phyloP scores from a whole-genome alignment of 1,140 invertebrate species.

The Adelges cooleyi region DNA sequence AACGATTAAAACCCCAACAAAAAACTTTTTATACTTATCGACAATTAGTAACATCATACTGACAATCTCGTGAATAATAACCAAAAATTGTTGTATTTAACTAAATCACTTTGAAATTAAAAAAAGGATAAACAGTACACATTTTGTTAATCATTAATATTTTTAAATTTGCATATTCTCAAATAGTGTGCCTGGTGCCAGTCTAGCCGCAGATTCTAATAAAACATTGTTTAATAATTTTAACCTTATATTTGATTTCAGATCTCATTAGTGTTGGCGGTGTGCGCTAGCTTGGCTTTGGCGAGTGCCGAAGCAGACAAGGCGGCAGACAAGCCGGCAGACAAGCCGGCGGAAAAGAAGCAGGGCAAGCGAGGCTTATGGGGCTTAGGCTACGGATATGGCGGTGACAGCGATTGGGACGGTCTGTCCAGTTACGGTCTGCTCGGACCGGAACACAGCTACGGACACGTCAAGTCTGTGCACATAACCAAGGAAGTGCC shows the following conservation, averaged over 20 bases:
- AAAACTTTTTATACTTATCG: too few species aligned
- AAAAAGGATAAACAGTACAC: too few species aligned
- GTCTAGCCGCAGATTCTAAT: too few species aligned
- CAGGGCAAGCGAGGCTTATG: slow-evolving; percentile 14
- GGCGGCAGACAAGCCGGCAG: neutral
- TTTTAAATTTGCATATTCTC: too few species aligned
- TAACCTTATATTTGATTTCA: neutral
- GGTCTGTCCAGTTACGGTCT: slow-evolving; percentile 20
- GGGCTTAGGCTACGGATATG: slow-evolving; percentile 12
- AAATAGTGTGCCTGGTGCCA: too few species aligned
- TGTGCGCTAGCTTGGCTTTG: neutral
- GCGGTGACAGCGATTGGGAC: slow-evolving; percentile 17
- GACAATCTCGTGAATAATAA: too few species aligned
- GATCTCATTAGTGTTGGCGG: neutral
- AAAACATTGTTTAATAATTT: too few species aligned
- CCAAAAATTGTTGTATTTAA: too few species aligned
- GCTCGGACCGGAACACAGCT: neutral
- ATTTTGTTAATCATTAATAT: too few species aligned
- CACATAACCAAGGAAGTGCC: slow-evolving; percentile 22
- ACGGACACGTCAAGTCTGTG: slow-evolving; percentile 1
- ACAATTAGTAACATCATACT: too few species aligned
- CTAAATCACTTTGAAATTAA: too few species aligned
- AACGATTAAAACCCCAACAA: too few species aligned
- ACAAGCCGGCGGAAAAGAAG: neutral
- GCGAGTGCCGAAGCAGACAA: neutral